Base-by-base conservation (phyloP, 2,113 vertebrate species). In the Syrrhaptes paradoxus region DNA sequence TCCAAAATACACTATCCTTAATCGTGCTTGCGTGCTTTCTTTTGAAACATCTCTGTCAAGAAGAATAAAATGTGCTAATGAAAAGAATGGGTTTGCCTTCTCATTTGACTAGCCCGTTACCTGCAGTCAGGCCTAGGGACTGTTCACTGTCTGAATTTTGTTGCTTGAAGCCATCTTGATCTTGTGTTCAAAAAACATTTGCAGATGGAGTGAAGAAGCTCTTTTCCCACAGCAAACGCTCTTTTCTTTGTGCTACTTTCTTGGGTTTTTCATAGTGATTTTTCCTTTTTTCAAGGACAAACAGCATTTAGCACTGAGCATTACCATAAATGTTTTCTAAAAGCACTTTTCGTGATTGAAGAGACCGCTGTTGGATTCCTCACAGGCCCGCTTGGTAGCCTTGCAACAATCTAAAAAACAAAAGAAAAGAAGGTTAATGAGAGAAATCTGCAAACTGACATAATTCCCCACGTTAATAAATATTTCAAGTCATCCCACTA, bases 401-500 rank as follows among this genome's bases (percentile, higher is more conserved):
- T 90, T 85, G 61, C 32, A 85, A 83, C 25, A 48, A 83, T 55
- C 34, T 77, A 17, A 54, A 57, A 29, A 28, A 34, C 41, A 36
- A 11, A 32, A 46, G 7, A 46, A 41, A 75, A 18, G 12, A 8
- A 81, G 61, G n/a, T 34, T 95, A 91, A 76, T 79, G 85, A 90
- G 22, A 93, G 67, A 90, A 95, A 90, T 93, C 87, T 77, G 49
- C 85, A 90, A 95, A 95, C 41, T 85, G 81, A 72, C 79, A 92
- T 88, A 90, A 94, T 86, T 72, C 72, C 82, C 71, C 43, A 59
- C 0, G 0, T 93, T 86, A 91, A 96, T 97, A 96, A 96, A 97
- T 97, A 97, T 96, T 96, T 96, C 79, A 97, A 86, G 71, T 88
- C 87, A 94, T 87, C 91, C 82, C 82, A 71, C 87, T 93, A 96